phyloP scores from a whole-genome alignment of 2,888 invertebrate species.

The Perithous albicinctus region DNA sequence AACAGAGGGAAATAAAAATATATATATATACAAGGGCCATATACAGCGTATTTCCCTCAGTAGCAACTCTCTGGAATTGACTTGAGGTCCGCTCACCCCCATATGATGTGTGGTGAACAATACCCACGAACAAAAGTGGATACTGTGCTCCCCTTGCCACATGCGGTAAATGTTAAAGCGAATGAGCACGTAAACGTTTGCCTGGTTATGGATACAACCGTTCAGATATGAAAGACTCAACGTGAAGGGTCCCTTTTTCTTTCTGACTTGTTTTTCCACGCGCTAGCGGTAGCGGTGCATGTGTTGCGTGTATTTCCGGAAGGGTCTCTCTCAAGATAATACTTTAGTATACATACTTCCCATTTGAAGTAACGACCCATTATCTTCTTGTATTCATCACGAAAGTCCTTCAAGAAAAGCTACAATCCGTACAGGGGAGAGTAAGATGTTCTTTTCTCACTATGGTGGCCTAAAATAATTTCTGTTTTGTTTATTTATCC shows the following conservation, averaged over 20 bases:
- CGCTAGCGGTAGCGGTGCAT: neutral
- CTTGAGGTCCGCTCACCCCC: neutral
- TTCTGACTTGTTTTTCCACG: neutral
- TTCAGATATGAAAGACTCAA: constrained; percentile 18
- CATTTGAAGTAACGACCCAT: neutral
- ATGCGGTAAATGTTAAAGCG: constrained; percentile 12
- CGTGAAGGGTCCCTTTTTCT: neutral
- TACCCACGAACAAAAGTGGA: constrained; percentile 14
- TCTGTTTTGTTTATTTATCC: too few species aligned
- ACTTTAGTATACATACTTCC: neutral
- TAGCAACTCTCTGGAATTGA: constrained; percentile 28
- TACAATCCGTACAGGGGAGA: neutral
- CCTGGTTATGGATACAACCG: neutral
- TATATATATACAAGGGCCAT: neutral
- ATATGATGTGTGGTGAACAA: neutral
- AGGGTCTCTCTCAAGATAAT: neutral
- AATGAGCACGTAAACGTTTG: constrained; percentile 27
- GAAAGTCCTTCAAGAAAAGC: neutral
- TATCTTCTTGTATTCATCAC: neutral
- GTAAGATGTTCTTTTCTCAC: neutral
- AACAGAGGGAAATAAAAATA: constrained; percentile 6
- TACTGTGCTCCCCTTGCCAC: constrained; percentile 4
- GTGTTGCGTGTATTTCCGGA: neutral
- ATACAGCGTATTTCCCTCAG: too few species aligned
- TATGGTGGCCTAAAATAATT: too few species aligned